Base-by-base conservation (phyloP, 2,797 vertebrate genomes). In the Rachycentron canadum region DNA sequence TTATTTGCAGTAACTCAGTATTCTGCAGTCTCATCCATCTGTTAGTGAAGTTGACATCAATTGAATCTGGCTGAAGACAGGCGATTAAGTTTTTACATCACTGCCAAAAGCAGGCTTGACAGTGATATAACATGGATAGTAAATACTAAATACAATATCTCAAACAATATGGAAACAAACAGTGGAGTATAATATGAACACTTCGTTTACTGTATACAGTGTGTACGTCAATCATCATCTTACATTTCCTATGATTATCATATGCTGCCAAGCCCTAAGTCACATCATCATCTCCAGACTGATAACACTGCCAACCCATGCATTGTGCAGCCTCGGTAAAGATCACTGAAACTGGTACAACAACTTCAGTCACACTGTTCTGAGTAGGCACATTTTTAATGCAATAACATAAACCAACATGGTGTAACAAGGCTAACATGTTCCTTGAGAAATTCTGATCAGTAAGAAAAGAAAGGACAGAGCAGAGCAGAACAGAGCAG, bases 301-400 rank as follows among this genome's bases (percentile, higher is more conserved):
- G 47, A 70, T 21, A 49, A 65, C 43, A 17, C 61, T 52, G 60
- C 34, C 49, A n/a, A 25, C 60, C 47, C 28, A 38, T 53, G 40
- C 43, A 26, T 41, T 26, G 21, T n/a, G 73, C 64, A 72, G 71
- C 50, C 43, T 4, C 0, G 9, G 41, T 58, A 61, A 58, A 65
- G 36, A 58, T 69, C 36, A 59, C 73, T 55, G 70, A 79, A 38
- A 38, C 26, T 32, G 28, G 26, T 17, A 34, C 60, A 65, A n/a
- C 49, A 73, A 71, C 38, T 59, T 72, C 71, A 79, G 59, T 88
- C 75, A 71, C 30, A 34, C 65, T 78, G 49, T 73, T 86, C 47
- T 8, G 55, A 63, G 58, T 86, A 89, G 88, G 88, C 91, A 93
- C 88, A 78, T 85, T 76, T 78, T 82, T 61, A 71, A 81, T 49